Base-by-base conservation (phyloP, 2,797 vertebrate species). In the Ciconia nigra region DNA sequence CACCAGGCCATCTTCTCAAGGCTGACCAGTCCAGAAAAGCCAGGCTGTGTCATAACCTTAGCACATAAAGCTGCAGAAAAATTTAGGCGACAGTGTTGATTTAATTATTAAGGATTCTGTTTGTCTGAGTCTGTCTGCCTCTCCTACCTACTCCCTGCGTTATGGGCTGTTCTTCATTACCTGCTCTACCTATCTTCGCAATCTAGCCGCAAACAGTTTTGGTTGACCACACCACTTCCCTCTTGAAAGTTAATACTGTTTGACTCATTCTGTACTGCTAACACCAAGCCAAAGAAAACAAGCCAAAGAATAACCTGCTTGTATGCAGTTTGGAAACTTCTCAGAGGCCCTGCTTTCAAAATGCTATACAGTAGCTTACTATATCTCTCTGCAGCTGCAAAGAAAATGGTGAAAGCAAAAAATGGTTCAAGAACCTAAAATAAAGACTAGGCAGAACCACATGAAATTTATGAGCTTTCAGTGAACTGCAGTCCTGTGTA, bases 181-280 rank as follows among this genome's bases (percentile, higher is more conserved):
- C 97, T 98, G 97, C 94, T 94, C 96, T 95, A 95, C 96, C 96
- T 98, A 98, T 98, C 98, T 98, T 80, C 90, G 91, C 96, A 65
- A 98, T 98, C 97, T 98, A 97, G 98, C 98, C 98, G 33, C 98
- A 98, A 98, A 98, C 97, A 97, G 98, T 97, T 98, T 95, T 93
- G 97, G 98, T 97, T 98, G 98, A 98, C 98, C 98, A 98, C 97
- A 98, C 97, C 97, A 98, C 98, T 98, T 98, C 98, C 98, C 98
- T 96, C 96, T 98, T 93, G 98, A 98, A 98, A 98, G 98, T 97
- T 97, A 98, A 98, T 98, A 97, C 97, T 97, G 96, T 97, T 98
- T 98, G 98, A 98, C 97, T 98, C 98, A 98, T 97, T 98, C 98
- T 79, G 95, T 22, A 67, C 97, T 90, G 91, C 97, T 77, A 86